Evolutionary conservation across 2,113 vertebrate species (phyloP).

Genomic region (Silurus glanis): DNA sequence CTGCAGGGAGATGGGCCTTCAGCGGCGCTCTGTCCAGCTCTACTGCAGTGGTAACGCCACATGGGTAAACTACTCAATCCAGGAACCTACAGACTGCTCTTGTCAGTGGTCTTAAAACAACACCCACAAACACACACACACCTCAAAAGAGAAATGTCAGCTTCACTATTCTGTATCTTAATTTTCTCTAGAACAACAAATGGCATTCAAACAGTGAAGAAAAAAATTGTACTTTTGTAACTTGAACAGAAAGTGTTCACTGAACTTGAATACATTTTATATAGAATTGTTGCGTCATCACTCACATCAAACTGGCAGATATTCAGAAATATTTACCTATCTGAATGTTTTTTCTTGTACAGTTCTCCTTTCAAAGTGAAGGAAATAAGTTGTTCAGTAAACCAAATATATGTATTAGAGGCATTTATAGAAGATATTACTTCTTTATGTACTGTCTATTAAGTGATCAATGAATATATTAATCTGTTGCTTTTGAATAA

Average conservation of each 20-base stretch:
- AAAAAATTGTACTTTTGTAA: neutral
- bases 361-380: slow-evolving; percentile 1
- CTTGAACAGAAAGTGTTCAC: slow-evolving; percentile 46
- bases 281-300: slow-evolving; percentile 1
- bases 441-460: slow-evolving; percentile 59
- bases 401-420: slow-evolving; percentile 50
- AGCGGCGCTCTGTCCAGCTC: slow-evolving; percentile 86
- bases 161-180: slow-evolving; percentile 10
- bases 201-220: slow-evolving; percentile 15
- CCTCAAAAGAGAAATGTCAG: slow-evolving; percentile 1
- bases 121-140: neutral
- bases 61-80: slow-evolving; percentile 92
- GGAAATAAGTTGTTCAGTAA: neutral
- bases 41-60: slow-evolving; percentile 91
- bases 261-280: slow-evolving; percentile 46
- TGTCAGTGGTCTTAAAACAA: slow-evolving; percentile 87
- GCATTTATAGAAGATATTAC: slow-evolving; percentile 53
- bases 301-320: neutral
- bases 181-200: slow-evolving; percentile 7
- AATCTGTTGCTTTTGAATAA: slow-evolving; percentile 55
- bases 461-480: slow-evolving; percentile 50
- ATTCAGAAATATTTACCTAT: slow-evolving; percentile 30
- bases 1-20: slow-evolving; percentile 91
- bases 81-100: slow-evolving; percentile 96
- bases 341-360: slow-evolving; percentile 57